These are phyloP conservation scores for Garra rufa DNA, from an alignment of 2,113 vertebrate genomes.

Conservation along the genomic window DNA sequence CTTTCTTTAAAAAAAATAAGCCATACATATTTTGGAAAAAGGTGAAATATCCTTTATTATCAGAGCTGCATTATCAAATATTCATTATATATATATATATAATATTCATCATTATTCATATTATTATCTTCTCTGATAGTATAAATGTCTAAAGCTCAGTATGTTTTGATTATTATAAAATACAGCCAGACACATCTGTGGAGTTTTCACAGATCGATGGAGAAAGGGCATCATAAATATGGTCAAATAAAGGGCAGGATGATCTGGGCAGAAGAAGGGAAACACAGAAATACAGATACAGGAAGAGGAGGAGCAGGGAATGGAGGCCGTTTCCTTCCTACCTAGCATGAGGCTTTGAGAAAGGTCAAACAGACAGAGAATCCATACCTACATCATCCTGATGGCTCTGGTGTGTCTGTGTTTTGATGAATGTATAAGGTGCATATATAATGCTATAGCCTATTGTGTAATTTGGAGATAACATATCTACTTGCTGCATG, in stretches of 20 bases:
- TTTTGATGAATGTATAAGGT: background rate
- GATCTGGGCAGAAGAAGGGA: background rate
- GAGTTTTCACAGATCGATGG: background rate
- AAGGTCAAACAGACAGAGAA: constrained; percentile 9
- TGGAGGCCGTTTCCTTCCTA: background rate
- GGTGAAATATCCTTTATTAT: background rate
- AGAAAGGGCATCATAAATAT: background rate
- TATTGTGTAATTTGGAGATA: too few species aligned
- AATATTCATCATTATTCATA: too few species aligned
- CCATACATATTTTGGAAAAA: background rate
- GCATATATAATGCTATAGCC: background rate
- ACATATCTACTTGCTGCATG: background rate
- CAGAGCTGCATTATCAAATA: constrained; percentile 1
- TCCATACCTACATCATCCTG: background rate
- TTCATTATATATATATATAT: too few species aligned
- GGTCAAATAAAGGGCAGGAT: background rate
- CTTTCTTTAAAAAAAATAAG: background rate
- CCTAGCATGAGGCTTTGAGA: background rate
- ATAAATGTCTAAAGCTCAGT: background rate
- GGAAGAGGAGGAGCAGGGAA: background rate
- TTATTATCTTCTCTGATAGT: background rate
- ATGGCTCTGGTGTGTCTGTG: background rate
- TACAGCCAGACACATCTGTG: background rate
- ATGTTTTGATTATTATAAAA: too few species aligned
- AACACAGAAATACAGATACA: background rate